phyloP scores from a whole-genome alignment of 2,888 invertebrate species.

The Galeopsomyia nigrocyanea region DNA sequence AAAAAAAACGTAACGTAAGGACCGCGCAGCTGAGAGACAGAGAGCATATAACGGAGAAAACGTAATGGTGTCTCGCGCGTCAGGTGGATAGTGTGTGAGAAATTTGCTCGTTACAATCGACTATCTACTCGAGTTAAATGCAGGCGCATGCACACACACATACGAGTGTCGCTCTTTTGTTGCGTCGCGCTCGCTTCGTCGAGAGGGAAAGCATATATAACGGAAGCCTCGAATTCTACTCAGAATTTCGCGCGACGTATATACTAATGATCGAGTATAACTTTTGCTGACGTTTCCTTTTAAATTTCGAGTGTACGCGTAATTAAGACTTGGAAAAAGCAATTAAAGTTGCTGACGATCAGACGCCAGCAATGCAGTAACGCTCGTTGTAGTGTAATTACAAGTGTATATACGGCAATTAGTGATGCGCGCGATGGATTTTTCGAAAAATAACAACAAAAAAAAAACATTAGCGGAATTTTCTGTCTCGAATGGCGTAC shows the following conservation, averaged over 20 bases:
- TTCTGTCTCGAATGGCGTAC: neutral
- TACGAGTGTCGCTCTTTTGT: too few species aligned
- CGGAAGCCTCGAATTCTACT: too few species aligned
- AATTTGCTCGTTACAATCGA: constrained; percentile 32
- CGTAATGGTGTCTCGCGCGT: constrained; percentile 10
- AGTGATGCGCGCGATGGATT: neutral
- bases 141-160: too few species aligned
- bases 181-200: too few species aligned
- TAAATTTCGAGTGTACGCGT: neutral
- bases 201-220: too few species aligned
- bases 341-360: constrained; percentile 31
- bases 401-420: constrained; percentile 7
- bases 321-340: neutral
- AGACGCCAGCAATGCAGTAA: neutral
- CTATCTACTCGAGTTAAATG: neutral
- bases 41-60: constrained; percentile 36
- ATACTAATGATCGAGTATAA: too few species aligned
- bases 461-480: constrained; percentile 7
- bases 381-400: constrained; percentile 24
- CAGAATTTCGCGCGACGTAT: too few species aligned
- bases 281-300: neutral
- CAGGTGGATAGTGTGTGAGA: constrained; percentile 9
- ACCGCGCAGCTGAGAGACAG: too few species aligned
- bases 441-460: constrained; percentile 10
- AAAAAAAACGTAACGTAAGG: neutral